These are phyloP conservation scores for Radopholus similis DNA, from an alignment of 1,140 invertebrate species.

Conservation along the genomic window DNA sequence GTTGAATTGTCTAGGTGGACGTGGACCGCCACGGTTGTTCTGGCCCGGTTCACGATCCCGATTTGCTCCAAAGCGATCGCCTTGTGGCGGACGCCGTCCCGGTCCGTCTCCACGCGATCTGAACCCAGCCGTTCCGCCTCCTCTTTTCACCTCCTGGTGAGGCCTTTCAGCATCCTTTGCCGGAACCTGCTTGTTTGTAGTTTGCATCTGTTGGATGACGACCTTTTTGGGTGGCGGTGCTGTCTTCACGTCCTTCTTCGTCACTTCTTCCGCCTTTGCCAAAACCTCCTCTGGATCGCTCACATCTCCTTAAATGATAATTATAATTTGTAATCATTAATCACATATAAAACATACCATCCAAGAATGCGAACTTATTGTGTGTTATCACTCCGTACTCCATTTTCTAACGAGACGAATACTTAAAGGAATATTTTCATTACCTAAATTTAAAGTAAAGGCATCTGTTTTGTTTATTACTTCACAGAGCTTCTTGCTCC, in stretches of 20 bases:
- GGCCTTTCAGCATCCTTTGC: neutral
- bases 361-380: conserved; percentile 18
- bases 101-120: neutral
- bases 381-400: conserved; percentile 21
- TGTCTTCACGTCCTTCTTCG: neutral
- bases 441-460: conserved; percentile 1
- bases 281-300: conserved; percentile 7
- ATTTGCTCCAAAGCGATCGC: too few relatives aligned
- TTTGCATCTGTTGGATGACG: neutral
- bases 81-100: too few relatives aligned
- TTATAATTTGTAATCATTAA: neutral
- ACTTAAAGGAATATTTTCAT: neutral
- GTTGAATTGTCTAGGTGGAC: too few relatives aligned
- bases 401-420: conserved; percentile 2
- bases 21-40: too few relatives aligned
- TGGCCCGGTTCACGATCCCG: too few relatives aligned
- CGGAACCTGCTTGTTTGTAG: neutral
- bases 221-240: neutral
- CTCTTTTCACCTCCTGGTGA: neutral
- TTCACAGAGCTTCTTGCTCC: too few relatives aligned
- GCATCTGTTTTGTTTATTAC: conserved; percentile 2
- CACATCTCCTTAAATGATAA: neutral
- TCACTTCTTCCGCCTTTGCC: conserved; percentile 2
- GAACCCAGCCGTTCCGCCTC: too few relatives aligned
- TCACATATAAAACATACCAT: neutral